Evolutionary conservation across 2,888 invertebrate genomes (phyloP), one percentile per base, ranked within the genome.

Genomic region (Ormyrus thymus): DNA sequence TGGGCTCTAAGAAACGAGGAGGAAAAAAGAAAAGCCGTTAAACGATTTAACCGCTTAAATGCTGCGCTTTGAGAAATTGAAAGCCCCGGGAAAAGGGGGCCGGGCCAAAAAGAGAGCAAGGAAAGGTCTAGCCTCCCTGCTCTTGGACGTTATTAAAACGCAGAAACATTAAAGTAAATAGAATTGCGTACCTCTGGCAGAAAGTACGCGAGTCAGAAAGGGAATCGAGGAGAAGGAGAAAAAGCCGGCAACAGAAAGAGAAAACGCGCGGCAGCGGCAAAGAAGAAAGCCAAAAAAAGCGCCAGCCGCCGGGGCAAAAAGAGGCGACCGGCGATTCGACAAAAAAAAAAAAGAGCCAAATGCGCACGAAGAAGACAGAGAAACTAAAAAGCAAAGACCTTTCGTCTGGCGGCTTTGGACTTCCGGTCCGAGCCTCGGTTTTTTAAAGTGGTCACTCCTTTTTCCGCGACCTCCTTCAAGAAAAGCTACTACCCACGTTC

Each of bases 351-450:
- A 29, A 29, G 29, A 29, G 29, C 29, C 29, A 29, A 29, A 29
- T 29, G 29, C 29, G 29, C 29, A 4, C 29, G 29, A 29, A 70
- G 51, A 11, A 59, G 43, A 56, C 29, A 46, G 61, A 51, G n/a
- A 53, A 48, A 72, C 55, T 29, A 78, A 72, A 64, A 74, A 78
- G 68, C 55, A 76, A 80, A 76, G 73, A 77, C 76, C 65, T 76
- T 72, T 79, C 79, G 71, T 69, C 64, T 59, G 58, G 58, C 58
- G 29, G 56, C 80, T 81, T 82, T 79, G 69, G 58, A 79, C 81
- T 82, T 82, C 82, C 81, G 81, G 82, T 76, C 76, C 69, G 59
- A 79, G 78, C 58, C 68, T 50, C 74, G 73, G n/a, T 79, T 29
- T 29, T 29, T 78, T 77, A 81, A 83, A 82, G 76, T 78, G 81